phyloP scores from a whole-genome alignment of 2,888 invertebrate genomes.

The Scaptomyza flava region DNA sequence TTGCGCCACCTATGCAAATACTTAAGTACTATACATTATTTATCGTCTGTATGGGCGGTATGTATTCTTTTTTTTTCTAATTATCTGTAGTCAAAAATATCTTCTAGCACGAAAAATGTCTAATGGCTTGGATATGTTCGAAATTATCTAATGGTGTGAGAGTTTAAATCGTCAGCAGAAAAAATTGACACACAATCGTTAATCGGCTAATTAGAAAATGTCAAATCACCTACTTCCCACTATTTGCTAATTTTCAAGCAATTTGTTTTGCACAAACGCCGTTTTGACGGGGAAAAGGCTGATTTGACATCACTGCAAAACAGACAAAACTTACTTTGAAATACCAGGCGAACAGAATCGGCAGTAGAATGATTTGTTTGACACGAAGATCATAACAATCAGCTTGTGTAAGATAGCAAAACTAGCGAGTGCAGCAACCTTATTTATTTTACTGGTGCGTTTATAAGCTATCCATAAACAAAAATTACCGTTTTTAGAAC shows the following conservation, averaged over 20 bases:
- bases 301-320: no score
- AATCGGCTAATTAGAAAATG: neutral
- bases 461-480: neutral
- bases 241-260: no score
- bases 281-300: no score
- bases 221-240: no score
- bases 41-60: no score
- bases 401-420: neutral
- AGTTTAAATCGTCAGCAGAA: neutral
- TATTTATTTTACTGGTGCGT: neutral
- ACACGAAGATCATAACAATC: neutral
- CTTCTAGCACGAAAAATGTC: no score
- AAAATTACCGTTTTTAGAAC: no score
- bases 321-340: neutral
- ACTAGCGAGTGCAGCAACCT: neutral
- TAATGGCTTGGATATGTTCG: neutral
- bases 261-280: no score
- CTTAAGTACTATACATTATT: no score
- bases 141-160: neutral
- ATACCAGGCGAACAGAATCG: neutral
- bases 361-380: neutral
- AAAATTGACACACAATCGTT: constrained; percentile 8
- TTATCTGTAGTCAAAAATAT: no score
- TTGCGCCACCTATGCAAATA: no score
- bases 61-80: no score